A percentile compares a stretch with the other conserved stretches of the same genome.
Evolutionary conservation across 2,797 vertebrate genomes (phyloP).

Genomic region (Coreius guichenoti): DNA sequence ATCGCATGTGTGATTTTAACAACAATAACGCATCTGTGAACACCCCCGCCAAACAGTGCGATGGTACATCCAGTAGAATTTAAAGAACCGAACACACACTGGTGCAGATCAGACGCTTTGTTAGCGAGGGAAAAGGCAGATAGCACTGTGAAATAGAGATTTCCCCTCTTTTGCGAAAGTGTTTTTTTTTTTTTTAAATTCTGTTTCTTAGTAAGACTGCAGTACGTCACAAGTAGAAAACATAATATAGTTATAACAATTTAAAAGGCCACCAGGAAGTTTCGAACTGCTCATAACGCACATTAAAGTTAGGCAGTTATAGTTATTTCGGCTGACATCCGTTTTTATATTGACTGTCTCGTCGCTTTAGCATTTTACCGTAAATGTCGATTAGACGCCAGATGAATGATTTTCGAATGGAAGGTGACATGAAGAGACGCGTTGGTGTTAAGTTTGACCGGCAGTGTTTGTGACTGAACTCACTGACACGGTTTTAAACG

Average conservation of each 20-base stretch:
- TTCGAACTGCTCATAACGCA: constrained; percentile 13
- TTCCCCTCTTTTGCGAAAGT: neutral
- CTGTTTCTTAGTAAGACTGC: neutral
- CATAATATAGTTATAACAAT: constrained; percentile 9
- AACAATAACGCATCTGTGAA: neutral
- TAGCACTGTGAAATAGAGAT: neutral
- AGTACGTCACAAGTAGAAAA: constrained; percentile 39
- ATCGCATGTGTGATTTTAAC: neutral
- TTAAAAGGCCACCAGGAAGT: constrained; percentile 18
- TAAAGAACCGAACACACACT: constrained; percentile 56
- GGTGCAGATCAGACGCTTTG: constrained; percentile 71
- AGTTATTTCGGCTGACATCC: neutral
- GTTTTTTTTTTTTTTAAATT: neutral
- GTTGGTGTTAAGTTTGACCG: neutral
- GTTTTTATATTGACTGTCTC: neutral
- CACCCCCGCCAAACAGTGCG: constrained; percentile 58
- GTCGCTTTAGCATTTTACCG: constrained; percentile 19
- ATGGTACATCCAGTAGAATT: constrained; percentile 51
- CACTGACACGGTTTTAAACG: neutral
- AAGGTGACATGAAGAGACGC: constrained; percentile 9
- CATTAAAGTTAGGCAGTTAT: constrained; percentile 20
- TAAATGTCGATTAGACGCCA: constrained; percentile 2
- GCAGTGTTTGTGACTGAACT: constrained; percentile 4
- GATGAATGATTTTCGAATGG: neutral
- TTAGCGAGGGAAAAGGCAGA: neutral